Evolutionary conservation across 1,140 invertebrate species (phyloP), one percentile per base, ranked within the genome.

Genomic region (Drosophila pseudoobscura): DNA sequence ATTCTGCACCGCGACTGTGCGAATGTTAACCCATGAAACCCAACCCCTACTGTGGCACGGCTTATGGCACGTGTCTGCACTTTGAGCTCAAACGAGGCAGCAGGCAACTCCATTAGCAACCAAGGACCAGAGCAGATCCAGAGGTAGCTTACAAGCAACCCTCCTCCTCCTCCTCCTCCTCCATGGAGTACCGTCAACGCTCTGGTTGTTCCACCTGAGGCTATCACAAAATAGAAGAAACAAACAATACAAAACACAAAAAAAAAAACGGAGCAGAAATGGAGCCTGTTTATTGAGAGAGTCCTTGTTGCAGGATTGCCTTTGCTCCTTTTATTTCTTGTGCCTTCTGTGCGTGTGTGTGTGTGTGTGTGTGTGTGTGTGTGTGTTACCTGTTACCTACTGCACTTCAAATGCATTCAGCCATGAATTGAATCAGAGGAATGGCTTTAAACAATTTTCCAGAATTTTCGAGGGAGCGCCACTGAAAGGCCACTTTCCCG

Each of bases 381-480:
- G 3, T 31, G 20, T 54, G 50, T 43, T 57, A 39, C 35, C 35
- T 82, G 53, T 85, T 82, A 87, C 80, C 82, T 58, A 85, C 58
- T 85, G 80, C 80, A 85, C 80, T 87, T 82, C 61, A 85, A 87
- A 75, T 85, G 80, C 82, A 80, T 57, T 66, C 73, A 82, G 52
- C 78, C 68, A 52, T 78, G 65, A 79, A 73, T 52, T 49, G 58
- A 72, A 74, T 58, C 46, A 55, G 49, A 51, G 22, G 46, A 20
- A 44, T 17, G 17, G 2, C 22, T 56, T 63, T 64, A 39, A 22
- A 1, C 9, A 15, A 8, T 35, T 4, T 5, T 60, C 31, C 15
- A 31, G 29, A 24, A 1, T 2, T 0, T 9, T 13, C 35, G 3
- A 11, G 31, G 9, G 2, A 35, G 9, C 31, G 9, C 8, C 31